phyloP scores from a whole-genome alignment of 1,140 invertebrate species.

The Ceratina australensis region DNA sequence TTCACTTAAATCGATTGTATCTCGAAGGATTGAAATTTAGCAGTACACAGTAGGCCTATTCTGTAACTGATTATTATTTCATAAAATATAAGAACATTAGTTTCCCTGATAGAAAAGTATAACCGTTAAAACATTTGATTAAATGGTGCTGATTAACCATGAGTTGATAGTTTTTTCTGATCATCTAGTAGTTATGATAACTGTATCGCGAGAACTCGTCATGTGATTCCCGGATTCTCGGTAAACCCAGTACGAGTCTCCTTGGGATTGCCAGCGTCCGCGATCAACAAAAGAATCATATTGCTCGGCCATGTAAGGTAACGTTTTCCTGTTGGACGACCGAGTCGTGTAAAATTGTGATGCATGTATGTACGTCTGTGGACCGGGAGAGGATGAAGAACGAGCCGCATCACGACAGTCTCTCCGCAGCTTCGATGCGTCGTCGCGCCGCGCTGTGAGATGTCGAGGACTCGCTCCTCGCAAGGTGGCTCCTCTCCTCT shows the following conservation, averaged over 20 bases:
- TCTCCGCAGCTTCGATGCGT: constrained; percentile 42
- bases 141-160: too few relatives aligned
- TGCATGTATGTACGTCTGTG: constrained; percentile 5
- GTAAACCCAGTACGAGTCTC: not conserved
- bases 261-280: constrained; percentile 4
- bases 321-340: constrained; percentile 49
- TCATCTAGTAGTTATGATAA: constrained; percentile 16
- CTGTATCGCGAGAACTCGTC: constrained; percentile 7
- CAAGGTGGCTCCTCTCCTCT: constrained; percentile 55
- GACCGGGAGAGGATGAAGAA: constrained; percentile 60
- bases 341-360: constrained; percentile 49
- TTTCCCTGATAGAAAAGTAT: too few relatives aligned
- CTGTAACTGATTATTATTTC: not conserved
- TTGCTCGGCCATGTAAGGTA: constrained; percentile 44
- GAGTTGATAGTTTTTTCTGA: too few relatives aligned
- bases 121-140: too few relatives aligned
- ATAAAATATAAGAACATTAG: too few relatives aligned
- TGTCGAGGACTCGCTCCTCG: constrained; percentile 23
- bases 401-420: constrained; percentile 67
- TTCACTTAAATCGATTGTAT: constrained; percentile 17
- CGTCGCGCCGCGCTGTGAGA: constrained; percentile 25
- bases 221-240: constrained; percentile 11
- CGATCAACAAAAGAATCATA: constrained; percentile 43
- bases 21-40: not conserved
- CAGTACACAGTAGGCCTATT: not conserved